Evolutionary conservation across 2,797 vertebrate species (phyloP), one percentile per base, ranked within the genome.

Genomic region (Falco cherrug): DNA sequence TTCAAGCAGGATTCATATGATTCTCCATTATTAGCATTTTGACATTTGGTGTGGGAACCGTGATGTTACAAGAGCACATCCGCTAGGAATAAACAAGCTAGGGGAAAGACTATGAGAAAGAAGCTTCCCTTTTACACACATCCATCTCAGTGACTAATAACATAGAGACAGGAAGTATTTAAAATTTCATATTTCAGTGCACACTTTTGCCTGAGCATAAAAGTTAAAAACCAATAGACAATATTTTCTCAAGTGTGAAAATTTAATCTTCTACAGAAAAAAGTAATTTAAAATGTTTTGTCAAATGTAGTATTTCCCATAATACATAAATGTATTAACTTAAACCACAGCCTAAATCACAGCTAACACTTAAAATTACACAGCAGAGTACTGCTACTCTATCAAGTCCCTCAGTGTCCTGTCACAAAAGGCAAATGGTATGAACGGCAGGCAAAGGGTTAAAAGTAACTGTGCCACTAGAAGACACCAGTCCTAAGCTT

Each of bases 41-140:
- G 91, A 95, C 92, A 94, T 97, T 93, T 94, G 94, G 84, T 98
- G 95, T 97, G 97, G 97, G 97, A 98, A 98, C 93, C 86, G 71
- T 69, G 90, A 95, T 94, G 68, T 93, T 94, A 95, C 39, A 61
- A 95, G 69, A 93, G 43, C 70, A 95, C 84, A 95, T 94, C 93
- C 54, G 29, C 83, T 82, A 90, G 91, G 96, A 98, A 97, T 96
- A 98, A 98, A 97, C 84, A 97, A 96, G 68, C 93, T 73, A 65
- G 68, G 68, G 77, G 67, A 93, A 94, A 95, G 64, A 95, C 39
- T 80, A 84, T 90, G 94, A 94, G 93, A 95, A 91, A 90, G 78
- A 83, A 91, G 87, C 37, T 78, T 84, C 47, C 35, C 63, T 86
- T 95, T 95, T 95, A 78, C 65, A 95, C 64, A 63, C 31, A 93